These are phyloP conservation scores for Phasia obesa DNA, from an alignment of 2,888 invertebrate genomes.

Conservation along the genomic window DNA sequence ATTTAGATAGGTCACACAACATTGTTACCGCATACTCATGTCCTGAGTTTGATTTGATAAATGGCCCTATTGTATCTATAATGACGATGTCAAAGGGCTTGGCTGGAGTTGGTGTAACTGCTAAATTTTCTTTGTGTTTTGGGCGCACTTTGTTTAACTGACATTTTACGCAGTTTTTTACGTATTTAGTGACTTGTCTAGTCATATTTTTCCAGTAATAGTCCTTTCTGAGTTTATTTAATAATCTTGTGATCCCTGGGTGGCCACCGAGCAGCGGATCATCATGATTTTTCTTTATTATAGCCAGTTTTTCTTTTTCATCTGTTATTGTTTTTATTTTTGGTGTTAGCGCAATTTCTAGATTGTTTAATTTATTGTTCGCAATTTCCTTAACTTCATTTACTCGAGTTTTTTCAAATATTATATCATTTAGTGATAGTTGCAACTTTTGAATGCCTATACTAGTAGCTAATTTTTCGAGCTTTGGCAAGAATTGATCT, in stretches of 20 bases:
- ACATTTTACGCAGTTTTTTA: conserved; percentile 14
- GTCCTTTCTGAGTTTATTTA: conserved; percentile 5
- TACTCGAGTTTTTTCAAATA: conserved; percentile 6
- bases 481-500: conserved; percentile 17
- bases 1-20: conserved; percentile 70
- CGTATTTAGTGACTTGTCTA: neutral
- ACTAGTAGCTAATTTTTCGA: neutral
- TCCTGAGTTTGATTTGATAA: conserved; percentile 60
- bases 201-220: conserved; percentile 40
- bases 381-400: no score
- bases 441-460: conserved; percentile 11
- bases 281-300: conserved; percentile 15
- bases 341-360: conserved; percentile 6
- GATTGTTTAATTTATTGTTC: neutral
- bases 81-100: conserved; percentile 67
- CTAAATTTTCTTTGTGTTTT: neutral
- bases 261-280: no score
- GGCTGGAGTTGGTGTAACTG: conserved; percentile 48
- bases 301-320: conserved; percentile 3
- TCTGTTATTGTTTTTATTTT: conserved; percentile 4
- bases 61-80: conserved; percentile 70
- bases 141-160: conserved; percentile 12
- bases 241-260: conserved; percentile 27
- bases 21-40: conserved; percentile 62
- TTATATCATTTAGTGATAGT: conserved; percentile 9